Evolutionary conservation across 2,113 vertebrate species (phyloP).

Genomic region (Pangasianodon hypophthalmus): DNA sequence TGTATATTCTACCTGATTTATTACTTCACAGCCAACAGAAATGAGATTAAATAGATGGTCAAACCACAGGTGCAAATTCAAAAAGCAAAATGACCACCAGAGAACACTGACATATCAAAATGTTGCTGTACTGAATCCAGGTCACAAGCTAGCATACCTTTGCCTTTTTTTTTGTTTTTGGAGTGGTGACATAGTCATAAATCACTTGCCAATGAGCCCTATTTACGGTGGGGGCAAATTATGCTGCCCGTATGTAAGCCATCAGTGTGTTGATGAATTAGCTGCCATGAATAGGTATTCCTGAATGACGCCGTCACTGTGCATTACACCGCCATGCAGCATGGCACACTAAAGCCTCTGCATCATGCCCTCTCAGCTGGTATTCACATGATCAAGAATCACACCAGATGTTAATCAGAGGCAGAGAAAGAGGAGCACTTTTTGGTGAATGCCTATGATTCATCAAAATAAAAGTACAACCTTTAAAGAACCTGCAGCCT

Average conservation of each 20-base stretch:
- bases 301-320: constrained; percentile 66
- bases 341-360: constrained; percentile 55
- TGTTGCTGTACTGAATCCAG: constrained; percentile 42
- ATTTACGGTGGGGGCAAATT: constrained; percentile 72
- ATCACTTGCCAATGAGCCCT: constrained; percentile 67
- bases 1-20: neutral
- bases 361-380: constrained; percentile 60
- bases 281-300: constrained; percentile 71
- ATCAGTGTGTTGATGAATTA: constrained; percentile 74
- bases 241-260: constrained; percentile 69
- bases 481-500: neutral
- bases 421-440: neutral
- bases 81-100: neutral
- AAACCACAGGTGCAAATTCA: neutral
- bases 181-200: constrained; percentile 69
- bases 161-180: constrained; percentile 27
- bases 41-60: neutral
- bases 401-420: constrained; percentile 1
- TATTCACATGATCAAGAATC: constrained; percentile 44
- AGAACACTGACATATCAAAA: constrained; percentile 7
- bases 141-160: constrained; percentile 31
- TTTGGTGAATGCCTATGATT: constrained; percentile 12
- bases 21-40: neutral
- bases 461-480: neutral
- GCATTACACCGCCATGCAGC: constrained; percentile 56